Evolutionary conservation across 2,888 invertebrate genomes (phyloP).

Genomic region (Gordius sp.): DNA sequence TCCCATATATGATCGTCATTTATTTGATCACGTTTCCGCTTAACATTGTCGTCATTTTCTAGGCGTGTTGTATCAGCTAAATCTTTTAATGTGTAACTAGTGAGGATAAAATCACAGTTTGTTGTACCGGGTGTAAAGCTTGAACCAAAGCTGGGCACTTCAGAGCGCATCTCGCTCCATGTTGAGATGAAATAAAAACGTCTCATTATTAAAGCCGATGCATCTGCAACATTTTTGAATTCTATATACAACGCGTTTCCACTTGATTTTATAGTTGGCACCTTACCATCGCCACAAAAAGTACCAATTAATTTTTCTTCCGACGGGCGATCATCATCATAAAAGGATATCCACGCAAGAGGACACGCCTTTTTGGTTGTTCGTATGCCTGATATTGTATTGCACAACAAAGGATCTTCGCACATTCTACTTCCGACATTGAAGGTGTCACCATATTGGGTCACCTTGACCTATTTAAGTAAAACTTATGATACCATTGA

Average conservation of each 20-base stretch:
- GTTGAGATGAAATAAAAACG: conserved; percentile 1
- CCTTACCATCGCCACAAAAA: conserved; percentile 1
- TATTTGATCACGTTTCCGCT: too few relatives aligned
- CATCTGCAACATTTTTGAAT: neutral
- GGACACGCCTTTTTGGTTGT: too few relatives aligned
- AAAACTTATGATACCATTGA: neutral
- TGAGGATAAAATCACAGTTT: too few relatives aligned
- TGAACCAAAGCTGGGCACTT: too few relatives aligned
- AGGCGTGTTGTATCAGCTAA: too few relatives aligned
- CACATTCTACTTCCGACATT: neutral
- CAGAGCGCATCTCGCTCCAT: neutral
- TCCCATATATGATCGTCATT: too few relatives aligned
- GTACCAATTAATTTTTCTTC: neutral
- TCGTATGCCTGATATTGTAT: too few relatives aligned
- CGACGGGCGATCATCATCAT: neutral
- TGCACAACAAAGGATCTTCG: neutral
- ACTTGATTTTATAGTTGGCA: neutral
- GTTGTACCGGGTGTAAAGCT: too few relatives aligned
- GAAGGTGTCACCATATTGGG: neutral
- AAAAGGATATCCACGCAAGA: conserved; percentile 8
- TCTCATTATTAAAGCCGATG: neutral
- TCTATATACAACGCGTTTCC: neutral
- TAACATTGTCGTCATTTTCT: too few relatives aligned
- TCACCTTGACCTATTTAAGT: neutral
- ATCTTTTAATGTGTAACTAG: too few relatives aligned